Base-by-base conservation (phyloP, 2,797 vertebrate species). In the Silurus aristotelis region DNA sequence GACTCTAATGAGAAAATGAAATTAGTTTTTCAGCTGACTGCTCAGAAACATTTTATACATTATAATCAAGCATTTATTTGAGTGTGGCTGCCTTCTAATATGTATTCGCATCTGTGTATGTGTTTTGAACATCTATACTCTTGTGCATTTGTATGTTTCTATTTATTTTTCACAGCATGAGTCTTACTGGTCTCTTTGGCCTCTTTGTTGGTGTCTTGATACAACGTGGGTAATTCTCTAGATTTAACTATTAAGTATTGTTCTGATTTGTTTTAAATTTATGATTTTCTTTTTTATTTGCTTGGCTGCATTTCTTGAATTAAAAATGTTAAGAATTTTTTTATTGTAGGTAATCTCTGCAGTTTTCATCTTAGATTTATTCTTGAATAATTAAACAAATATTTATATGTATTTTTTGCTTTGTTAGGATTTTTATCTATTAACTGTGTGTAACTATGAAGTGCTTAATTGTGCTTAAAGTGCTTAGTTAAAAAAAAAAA, bases 11-110 rank as follows among this genome's bases (percentile, higher is more conserved):
- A 99, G 97, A 99, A 99, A 98, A 99, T 97, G 96, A 98, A 99
- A 99, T 99, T 99, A 98, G 97, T 97, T 99, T 99, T 99, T 98
- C 97, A 98, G 97, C 96, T 98, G 97, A 96, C 96, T 99, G 97
- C 97, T 99, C 98, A 98, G 96, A 98, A 98, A 96, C 97, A 98
- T 97, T 99, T 98, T 97, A 96, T 96, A 97, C 94, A 95, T 95
- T 96, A 97, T 98, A 98, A 98, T 98, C 97, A 98, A 98, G 95
- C 96, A 97, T 98, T 98, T 97, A 96, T 97, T 95, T 96, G 94
- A 95, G 81, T 87, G 88, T 87, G 86, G 73, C 85, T 83, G 83
- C 83, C 70, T 66, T 83, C 70, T 84, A 68, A 92, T 93, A 89
- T 91, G 91, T 90, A 89, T 85, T 63, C 31, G 56, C 63, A 81